Base-by-base conservation (phyloP, 2,113 vertebrate species). In the Melospiza georgiana region DNA sequence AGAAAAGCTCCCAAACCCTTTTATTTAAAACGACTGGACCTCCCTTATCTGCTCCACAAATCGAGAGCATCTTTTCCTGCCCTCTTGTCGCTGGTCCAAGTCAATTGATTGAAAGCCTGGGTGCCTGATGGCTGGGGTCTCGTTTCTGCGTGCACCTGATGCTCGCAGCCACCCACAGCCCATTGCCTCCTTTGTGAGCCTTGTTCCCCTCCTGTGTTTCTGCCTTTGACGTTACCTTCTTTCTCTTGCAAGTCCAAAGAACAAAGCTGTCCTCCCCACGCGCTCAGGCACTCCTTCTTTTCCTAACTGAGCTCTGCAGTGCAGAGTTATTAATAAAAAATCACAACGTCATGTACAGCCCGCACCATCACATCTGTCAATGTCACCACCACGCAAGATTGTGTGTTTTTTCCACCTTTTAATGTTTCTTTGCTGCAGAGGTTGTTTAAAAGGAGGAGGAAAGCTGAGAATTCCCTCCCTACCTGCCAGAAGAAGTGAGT, bases 301-400 rank as follows among this genome's bases (percentile, higher is more conserved):
- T 72, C 44, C 77, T 58, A 65, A 49, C 68, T 73, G 80, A 94
- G 86, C 84, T 96, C 95, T 84, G 92, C 96, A 93, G 90, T 91
- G 95, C 95, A 94, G 92, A 75, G 86, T 87, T 93, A 92, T 95
- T 95, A 96, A 95, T 96, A 97, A 94, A 93, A 94, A 96, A 93
- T 92, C 95, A 92, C 92, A 82, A 33, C 25, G 15, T 79, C 95
- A 35, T 12, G 76, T 79, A 83, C 88, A 93, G 89, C 88, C 89
- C 1, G 5, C 66, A 68, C 90, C 41, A 51, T 62, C 89, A 55
- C 44, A 93, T 94, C 94, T 94, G 71, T 97, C 95, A 93, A 41
- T 79, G 92, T 93, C 95, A 94, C 61, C 62, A 73, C 55, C 80
- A 69, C 0, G 1, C 3, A 8, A 63, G 74, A 77, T 11, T 74